Conservation (phyloP, 1,140 invertebrate genomes). For the Aricia agestis region DNA sequence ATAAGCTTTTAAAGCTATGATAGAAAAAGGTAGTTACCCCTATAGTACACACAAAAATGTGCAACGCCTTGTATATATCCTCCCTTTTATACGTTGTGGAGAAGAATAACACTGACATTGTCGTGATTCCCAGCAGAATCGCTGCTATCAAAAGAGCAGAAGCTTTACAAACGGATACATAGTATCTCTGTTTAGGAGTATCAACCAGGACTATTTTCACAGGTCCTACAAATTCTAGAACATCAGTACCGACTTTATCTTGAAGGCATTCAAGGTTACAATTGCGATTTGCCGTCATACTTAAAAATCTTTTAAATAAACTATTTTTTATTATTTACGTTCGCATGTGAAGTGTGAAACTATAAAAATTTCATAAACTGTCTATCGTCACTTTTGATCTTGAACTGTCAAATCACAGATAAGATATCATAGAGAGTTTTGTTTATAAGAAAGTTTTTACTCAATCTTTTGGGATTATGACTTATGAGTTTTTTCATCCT, state of each 20-base stretch:
- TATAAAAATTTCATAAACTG: background rate
- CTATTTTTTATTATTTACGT: background rate
- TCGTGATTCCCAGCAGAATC: slow-evolving; percentile 38
- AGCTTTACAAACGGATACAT: slow-evolving; percentile 32
- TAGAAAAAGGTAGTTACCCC: slow-evolving; percentile 39
- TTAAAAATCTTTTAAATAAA: background rate
- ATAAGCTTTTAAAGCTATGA: background rate
- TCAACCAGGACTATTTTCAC: slow-evolving; percentile 57
- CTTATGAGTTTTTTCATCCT: too few species aligned
- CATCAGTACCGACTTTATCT: slow-evolving; percentile 23
- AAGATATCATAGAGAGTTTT: background rate
- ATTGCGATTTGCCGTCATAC: slow-evolving; percentile 25
- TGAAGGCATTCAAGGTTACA: slow-evolving; percentile 47
- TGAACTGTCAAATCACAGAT: background rate
- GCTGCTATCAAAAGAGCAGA: slow-evolving; percentile 36
- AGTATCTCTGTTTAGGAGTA: slow-evolving; percentile 31
- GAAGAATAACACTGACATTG: slow-evolving; percentile 37
- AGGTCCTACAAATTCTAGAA: slow-evolving; percentile 48
- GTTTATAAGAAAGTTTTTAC: background rate
- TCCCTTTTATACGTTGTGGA: slow-evolving; percentile 30
- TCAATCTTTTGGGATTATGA: too few species aligned
- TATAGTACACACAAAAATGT: slow-evolving; percentile 46
- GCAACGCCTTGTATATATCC: slow-evolving; percentile 27
- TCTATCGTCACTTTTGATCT: background rate
- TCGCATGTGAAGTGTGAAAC: background rate